Percentiles rank a stretch among this genome's conserved stretches.
Evolutionary conservation across 2,888 invertebrate species (phyloP).

Genomic region (Pandemis cinnamomeana): DNA sequence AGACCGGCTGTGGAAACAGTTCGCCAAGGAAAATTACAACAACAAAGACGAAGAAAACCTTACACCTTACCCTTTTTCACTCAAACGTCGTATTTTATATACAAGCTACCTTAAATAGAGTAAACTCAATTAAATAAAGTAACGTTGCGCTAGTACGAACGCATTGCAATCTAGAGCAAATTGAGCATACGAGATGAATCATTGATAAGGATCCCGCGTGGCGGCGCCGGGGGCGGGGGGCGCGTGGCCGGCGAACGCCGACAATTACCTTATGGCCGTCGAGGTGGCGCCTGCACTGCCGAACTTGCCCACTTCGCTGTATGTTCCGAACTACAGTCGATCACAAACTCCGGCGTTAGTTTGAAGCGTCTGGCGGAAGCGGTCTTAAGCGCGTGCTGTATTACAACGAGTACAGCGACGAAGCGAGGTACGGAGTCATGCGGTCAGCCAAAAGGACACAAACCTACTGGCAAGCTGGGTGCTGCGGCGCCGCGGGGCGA

Average conservation of each 20-base stretch:
- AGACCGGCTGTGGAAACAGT: neutral
- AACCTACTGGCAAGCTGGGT: slow-evolving; percentile 83
- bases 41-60: slow-evolving; percentile 3
- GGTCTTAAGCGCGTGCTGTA: slow-evolving; percentile 78
- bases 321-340: slow-evolving; percentile 60
- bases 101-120: slow-evolving; percentile 11
- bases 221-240: slow-evolving; percentile 54
- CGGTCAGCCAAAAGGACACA: slow-evolving; percentile 86
- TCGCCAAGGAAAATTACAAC: neutral
- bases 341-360: slow-evolving; percentile 66
- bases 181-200: slow-evolving; percentile 61
- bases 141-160: slow-evolving; percentile 20
- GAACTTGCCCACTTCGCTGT: slow-evolving; percentile 64
- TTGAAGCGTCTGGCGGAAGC: slow-evolving; percentile 74
- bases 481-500: slow-evolving; percentile 67
- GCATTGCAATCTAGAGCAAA: slow-evolving; percentile 48
- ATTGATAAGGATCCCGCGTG: slow-evolving; percentile 62
- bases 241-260: slow-evolving; percentile 49
- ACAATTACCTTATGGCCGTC: slow-evolving; percentile 38
- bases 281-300: slow-evolving; percentile 56
- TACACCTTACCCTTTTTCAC: neutral
- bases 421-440: slow-evolving; percentile 85
- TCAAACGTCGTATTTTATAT: slow-evolving; percentile 16
- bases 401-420: slow-evolving; percentile 82
- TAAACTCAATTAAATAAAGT: slow-evolving; percentile 26